These are phyloP conservation scores for Hirtodrosophila cameraria DNA, from an alignment of 2,888 invertebrate species.

Conservation along the genomic window DNA sequence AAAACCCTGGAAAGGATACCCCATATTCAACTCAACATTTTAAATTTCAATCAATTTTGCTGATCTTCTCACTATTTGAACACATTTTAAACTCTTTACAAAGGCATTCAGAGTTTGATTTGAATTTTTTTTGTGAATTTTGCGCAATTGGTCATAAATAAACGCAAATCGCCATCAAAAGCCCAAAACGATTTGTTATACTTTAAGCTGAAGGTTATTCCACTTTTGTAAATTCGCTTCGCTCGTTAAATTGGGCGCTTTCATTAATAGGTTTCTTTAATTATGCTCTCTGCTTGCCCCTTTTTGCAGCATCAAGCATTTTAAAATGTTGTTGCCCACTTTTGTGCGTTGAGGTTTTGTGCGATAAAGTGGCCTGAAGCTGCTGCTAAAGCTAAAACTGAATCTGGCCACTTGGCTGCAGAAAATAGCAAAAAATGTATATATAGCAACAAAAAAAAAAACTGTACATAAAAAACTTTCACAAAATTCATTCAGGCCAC, in stretches of 20 bases:
- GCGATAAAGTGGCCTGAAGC: slow-evolving; percentile 32
- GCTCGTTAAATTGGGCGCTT: slow-evolving; percentile 24
- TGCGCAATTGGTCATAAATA: slow-evolving; percentile 34
- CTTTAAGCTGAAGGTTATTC: slow-evolving; percentile 11
- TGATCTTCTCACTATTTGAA: slow-evolving; percentile 24
- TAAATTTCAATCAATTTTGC: slow-evolving; percentile 8
- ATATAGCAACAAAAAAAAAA: slow-evolving; percentile 2
- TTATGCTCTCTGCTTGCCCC: slow-evolving; percentile 19
- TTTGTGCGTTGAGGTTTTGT: slow-evolving; percentile 15
- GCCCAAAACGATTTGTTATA: slow-evolving; percentile 27
- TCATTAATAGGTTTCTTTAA: slow-evolving; percentile 46
- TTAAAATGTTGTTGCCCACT: slow-evolving; percentile 13
- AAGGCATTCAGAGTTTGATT: slow-evolving; percentile 18
- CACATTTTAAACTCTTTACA: slow-evolving; percentile 15
- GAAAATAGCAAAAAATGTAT: not conserved
- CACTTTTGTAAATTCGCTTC: slow-evolving; percentile 9
- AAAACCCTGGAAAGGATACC: too few relatives aligned
- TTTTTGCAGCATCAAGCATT: slow-evolving; percentile 9
- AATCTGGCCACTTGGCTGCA: slow-evolving; percentile 5
- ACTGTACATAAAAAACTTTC: slow-evolving; percentile 25
- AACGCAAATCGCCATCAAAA: slow-evolving; percentile 11
- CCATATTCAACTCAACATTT: slow-evolving; percentile 12
- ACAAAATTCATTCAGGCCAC: slow-evolving; percentile 55
- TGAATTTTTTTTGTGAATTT: slow-evolving; percentile 30
- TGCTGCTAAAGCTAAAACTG: slow-evolving; percentile 22